phyloP scores from a whole-genome alignment of 1,140 invertebrate species.

The Reticulitermes speratus region DNA sequence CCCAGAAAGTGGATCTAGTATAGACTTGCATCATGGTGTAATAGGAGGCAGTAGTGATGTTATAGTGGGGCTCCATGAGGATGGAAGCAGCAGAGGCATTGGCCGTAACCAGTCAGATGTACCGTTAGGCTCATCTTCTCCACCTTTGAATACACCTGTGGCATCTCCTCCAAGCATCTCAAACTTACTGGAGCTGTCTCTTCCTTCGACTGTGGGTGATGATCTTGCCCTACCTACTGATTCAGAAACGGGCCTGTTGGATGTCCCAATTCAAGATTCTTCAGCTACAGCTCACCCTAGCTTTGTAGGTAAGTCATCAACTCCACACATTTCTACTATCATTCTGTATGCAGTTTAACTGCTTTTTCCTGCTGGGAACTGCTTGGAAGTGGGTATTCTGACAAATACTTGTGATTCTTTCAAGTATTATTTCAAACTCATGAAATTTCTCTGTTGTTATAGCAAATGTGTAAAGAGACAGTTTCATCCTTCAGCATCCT shows the following conservation, averaged over 20 bases:
- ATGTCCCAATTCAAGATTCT: constrained; percentile 25
- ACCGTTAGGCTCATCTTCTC: background rate
- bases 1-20: background rate
- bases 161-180: constrained; percentile 40
- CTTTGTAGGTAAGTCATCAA: constrained; percentile 27
- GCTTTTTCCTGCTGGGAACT: too few relatives aligned
- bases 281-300: background rate
- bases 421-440: too few relatives aligned
- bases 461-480: too few relatives aligned
- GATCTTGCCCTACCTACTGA: constrained; percentile 25
- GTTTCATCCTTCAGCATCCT: too few relatives aligned
- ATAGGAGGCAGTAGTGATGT: background rate
- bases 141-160: constrained; percentile 9
- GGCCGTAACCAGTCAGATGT: background rate
- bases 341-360: too few relatives aligned
- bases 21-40: background rate
- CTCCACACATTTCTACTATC: constrained; percentile 15
- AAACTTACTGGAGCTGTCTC: constrained; percentile 42
- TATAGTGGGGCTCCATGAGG: background rate
- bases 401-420: too few relatives aligned
- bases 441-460: too few relatives aligned
- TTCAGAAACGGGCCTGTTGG: constrained; percentile 36
- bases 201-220: background rate
- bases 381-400: too few relatives aligned
- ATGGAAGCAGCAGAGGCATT: background rate